These are phyloP conservation scores for Drosophila rhopaloa DNA, from an alignment of 1,140 invertebrate genomes.

Conservation along the genomic window DNA sequence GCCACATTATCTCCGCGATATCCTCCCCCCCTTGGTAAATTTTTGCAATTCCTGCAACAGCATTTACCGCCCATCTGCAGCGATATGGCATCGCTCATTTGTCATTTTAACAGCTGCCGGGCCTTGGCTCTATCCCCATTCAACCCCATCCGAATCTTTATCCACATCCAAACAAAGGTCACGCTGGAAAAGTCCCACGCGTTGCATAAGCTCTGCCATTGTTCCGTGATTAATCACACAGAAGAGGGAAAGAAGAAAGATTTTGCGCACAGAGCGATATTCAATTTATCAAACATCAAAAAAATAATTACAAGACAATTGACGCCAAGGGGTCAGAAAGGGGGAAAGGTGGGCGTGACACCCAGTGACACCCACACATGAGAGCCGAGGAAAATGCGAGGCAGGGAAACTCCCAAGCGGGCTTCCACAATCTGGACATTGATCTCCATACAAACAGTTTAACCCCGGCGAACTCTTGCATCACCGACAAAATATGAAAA, in stretches of 20 bases:
- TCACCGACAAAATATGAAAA: conserved; percentile 49
- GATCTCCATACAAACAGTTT: conserved; percentile 80
- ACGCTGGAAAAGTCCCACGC: conserved; percentile 59
- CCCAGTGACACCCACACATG: conserved; percentile 67
- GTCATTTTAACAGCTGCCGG: conserved; percentile 61
- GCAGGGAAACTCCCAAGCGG: conserved; percentile 17
- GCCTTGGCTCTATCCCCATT: conserved; percentile 17
- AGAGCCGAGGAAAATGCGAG: not conserved
- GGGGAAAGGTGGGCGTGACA: conserved; percentile 29
- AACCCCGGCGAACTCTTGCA: conserved; percentile 71
- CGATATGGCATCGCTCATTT: conserved; percentile 73
- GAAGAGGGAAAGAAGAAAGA: conserved; percentile 11
- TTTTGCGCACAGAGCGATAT: conserved; percentile 59
- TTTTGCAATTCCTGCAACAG: conserved; percentile 6
- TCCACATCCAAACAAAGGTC: conserved; percentile 51
- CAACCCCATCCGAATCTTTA: conserved; percentile 2
- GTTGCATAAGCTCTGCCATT: conserved; percentile 66
- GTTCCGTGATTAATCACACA: conserved; percentile 59
- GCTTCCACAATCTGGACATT: conserved; percentile 53
- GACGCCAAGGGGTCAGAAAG: conserved; percentile 65
- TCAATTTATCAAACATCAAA: conserved; percentile 74
- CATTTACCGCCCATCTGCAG: conserved; percentile 47
- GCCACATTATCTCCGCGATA: conserved; percentile 1
- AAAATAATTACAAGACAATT: conserved; percentile 81
- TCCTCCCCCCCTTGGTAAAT: conserved; percentile 1